Evolutionary conservation across 1,140 invertebrate species (phyloP), one percentile per base, ranked within the genome.

Genomic region (Condylostylus longicornis): DNA sequence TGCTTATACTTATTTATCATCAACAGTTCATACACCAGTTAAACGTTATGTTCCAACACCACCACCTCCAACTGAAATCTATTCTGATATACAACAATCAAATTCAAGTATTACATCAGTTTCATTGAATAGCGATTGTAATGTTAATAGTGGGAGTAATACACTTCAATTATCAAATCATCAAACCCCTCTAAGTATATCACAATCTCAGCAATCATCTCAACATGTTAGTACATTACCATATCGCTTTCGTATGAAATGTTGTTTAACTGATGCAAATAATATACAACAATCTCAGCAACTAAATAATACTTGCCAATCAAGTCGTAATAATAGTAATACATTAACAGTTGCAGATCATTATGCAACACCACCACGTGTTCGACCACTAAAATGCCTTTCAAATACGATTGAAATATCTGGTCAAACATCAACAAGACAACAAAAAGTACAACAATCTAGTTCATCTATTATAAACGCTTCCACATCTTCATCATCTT

Each of bases 41-140:
- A 61, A 61, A 40, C 47, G 58, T 0, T 61, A 61, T 37, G 48
- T 61, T 12, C 58, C 58, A 5, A 59, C 56, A 3, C 58, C 57
- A n/a, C 57, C 57, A 2, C 47, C 54, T n/a, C 44, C 51, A n/a
- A 44, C 36, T 12, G 52, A 59, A 21, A 18, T 39, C 19, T 46
- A 39, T 18, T 12, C 25, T 40, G 33, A 35, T 36, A 5, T 41
- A 5, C 38, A 39, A 12, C 33, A 21, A 34, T 17, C 7, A 34
- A 14, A 7, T 18, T 17, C n/a, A n/a, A n/a, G n/a, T n/a, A n/a
- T 12, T 33, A 27, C 4, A 13, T 14, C 10, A 31, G 18, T 12
- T 19, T 15, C 9, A 22, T 15, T 7, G n/a, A 12, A 3, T n/a
- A n/a, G n/a, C 7, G 7, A 32, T 32, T 15, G 18, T 3, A 12